These are phyloP conservation scores for Ennomos erosarius DNA, from an alignment of 2,888 invertebrate genomes.

Conservation along the genomic window DNA sequence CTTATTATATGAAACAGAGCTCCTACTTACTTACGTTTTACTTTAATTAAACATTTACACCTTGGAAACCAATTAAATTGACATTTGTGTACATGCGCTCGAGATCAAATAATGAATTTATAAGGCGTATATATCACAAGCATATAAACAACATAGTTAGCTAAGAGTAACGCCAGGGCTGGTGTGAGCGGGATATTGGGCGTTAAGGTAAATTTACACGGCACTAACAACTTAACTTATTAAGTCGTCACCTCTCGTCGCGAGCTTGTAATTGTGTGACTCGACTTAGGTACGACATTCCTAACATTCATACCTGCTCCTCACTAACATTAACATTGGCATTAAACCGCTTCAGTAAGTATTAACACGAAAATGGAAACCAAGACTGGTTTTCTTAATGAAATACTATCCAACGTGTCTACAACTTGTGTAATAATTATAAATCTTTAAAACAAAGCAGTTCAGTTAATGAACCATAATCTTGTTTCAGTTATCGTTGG, in stretches of 20 bases:
- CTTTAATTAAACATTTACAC: no score
- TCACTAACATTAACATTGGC: slow-evolving; percentile 36
- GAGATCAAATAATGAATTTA: slow-evolving; percentile 38
- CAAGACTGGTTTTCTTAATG: background rate
- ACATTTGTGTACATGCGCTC: slow-evolving; percentile 1
- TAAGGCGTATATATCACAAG: slow-evolving; percentile 53
- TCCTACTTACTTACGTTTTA: no score
- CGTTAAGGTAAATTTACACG: slow-evolving; percentile 83
- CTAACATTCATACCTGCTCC: slow-evolving; percentile 14
- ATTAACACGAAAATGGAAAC: slow-evolving; percentile 17
- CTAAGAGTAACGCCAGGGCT: slow-evolving; percentile 77
- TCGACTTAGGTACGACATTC: slow-evolving; percentile 41
- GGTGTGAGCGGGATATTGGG: slow-evolving; percentile 69
- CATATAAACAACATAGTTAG: slow-evolving; percentile 78
- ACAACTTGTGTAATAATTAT: slow-evolving; percentile 30
- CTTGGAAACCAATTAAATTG: background rate
- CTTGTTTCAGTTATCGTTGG: slow-evolving; percentile 40
- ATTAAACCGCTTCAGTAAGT: background rate
- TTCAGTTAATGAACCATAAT: slow-evolving; percentile 49
- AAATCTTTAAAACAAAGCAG: slow-evolving; percentile 44
- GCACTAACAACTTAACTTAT: slow-evolving; percentile 80
- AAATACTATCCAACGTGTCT: slow-evolving; percentile 20
- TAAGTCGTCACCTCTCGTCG: slow-evolving; percentile 73
- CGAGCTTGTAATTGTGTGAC: slow-evolving; percentile 53
- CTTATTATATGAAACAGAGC: background rate